Evolutionary conservation across 92 coral and sea anemone species (phyloP), one percentile per base, ranked within the genome.

Genomic region (Siderastrea radians): DNA sequence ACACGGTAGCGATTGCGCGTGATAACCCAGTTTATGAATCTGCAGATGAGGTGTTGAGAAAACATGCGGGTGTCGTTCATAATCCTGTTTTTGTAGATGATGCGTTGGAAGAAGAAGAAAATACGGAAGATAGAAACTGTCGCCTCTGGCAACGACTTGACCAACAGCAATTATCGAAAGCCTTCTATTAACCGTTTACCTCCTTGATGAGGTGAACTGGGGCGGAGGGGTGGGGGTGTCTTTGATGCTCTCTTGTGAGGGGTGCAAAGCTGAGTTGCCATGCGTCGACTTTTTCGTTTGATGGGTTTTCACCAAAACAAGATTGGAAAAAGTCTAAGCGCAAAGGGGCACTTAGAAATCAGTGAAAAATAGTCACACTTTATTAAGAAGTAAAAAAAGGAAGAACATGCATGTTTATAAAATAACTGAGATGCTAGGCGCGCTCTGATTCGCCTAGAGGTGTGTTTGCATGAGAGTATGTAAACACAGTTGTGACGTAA

Each of bases 11-110:
- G 6, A 59, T 84, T 81, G 89, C 87, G 4, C 92, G 84, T 15
- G 95, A 93, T 19, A 93, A 93, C 47, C 96, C 96, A 9, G 72
- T 91, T 69, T 93, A 87, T 78, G 94, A 91, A 78, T 75, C 96
- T 2, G 96, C 83, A 2, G 96, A 93, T 7, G 80, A 74, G 17
- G 96, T 93, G 46, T 62, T 93, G 17, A 72, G 94, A 11, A 93
- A 80, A 59, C 92, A 93, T 74, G 61, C 50, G 2, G 80, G 71
- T 26, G 87, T 90, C 45, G 89, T 88, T 46, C 91, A 81, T 67
- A 90, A 90, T 74, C 93, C 93, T 44, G 64, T 90, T 8, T 86
- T 83, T 55, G 83, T 58, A 72, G 82, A 85, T 60, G 91, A 75
- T 44, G 57, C 87, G 16, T 38, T 26, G 38, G 38, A 15, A 52